Base-by-base conservation (phyloP, 1,140 invertebrate species). In the Vollenhovia emeryi region DNA sequence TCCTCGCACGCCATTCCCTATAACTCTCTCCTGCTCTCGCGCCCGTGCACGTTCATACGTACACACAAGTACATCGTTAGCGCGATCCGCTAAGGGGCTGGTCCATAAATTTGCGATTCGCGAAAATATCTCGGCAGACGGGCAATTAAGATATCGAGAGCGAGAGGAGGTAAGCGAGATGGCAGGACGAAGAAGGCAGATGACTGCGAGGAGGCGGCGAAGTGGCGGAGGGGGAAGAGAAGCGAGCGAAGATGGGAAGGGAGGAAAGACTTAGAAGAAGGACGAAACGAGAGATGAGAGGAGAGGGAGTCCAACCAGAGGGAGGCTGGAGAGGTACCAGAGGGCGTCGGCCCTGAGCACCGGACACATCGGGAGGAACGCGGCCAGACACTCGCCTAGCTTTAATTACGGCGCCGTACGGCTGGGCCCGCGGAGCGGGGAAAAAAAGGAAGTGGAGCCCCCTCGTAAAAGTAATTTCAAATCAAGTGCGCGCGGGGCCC, bases 381-480 rank as follows among this genome's bases (percentile, higher is more conserved):
- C 82, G 74, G 74, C 60, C 86, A 73, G 73, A 73, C 74, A 27
- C 62, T 86, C 79, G 80, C 83, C 86, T 87, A 85, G 87, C 82
- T 89, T 93, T 93, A 92, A 92, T 93, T 93, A 92, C 89, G 88
- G 86, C 88, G 75, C 85, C 79, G 87, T 68, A n/a, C n/a, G 69
- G 55, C 33, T 36, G 33, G 13, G 52, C 73, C n/a, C n/a, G 82
- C 66, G 71, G 62, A 71, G 60, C 50, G 86, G 75, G 86, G n/a
- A n/a, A 92, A 93, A 92, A 90, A 92, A 86, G 85, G 64, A 68
- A 69, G 75, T 59, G 57, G 40, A 15, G 71, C 30, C 80, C 73
- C 75, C 89, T 91, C 89, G 91, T 92, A 91, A 92, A 92, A 91
- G 88, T 91, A 91, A 91, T 92, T 93, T 92, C 92, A 91, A 93